Base-by-base conservation (phyloP, 37 sponge, comb jelly and placozoan species). In the Corticium candelabrum region DNA sequence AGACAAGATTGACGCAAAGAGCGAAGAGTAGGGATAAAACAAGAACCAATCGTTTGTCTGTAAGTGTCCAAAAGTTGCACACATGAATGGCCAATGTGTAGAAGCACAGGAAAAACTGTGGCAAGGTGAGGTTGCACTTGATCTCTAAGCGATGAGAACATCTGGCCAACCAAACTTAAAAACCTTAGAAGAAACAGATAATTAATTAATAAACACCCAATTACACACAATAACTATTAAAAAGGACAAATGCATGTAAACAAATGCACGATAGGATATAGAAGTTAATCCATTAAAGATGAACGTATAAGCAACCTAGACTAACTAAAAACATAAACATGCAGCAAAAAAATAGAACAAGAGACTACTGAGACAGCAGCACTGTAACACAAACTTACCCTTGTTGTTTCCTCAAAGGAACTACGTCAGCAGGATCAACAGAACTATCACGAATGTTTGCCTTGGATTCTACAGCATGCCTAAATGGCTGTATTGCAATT, bases 401-500 rank as follows among this genome's bases (percentile, higher is more conserved):
- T 43, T 86, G 86, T 68, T 92, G 92, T 73, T 83, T 88, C 71
- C 74, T 85, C 37, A 92, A 76, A 35, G 92, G 87, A 35, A 92
- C 68, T 3, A 85, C 89, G 31, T 29, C 2, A 1, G 69, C 39
- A 0, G 72, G 40, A 68, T 87, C 83, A 34, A 34, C 73, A 70
- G 21, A 4, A 29, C 5, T 5, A 70, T 29, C 31, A 70, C 73
- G 5, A 34, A 70, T 32, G 5, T 29, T 34, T 70, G 35, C 62
- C 35, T 34, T 34, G 31, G 31, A 32, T 79, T 79, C 74, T 5
- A 69, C 39, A 32, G 75, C 68, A 4, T 29, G 31, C 38, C 74
- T 21, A 36, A 91, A 91, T 7, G 92, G 90, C 11, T 68, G 38
- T 0, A 41, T 15, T 31, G 88, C 36, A 3, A 91, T 76, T 3